These are phyloP conservation scores for Flabesymbios commensalis DNA, from an alignment of 2,888 invertebrate species.

Conservation along the genomic window DNA sequence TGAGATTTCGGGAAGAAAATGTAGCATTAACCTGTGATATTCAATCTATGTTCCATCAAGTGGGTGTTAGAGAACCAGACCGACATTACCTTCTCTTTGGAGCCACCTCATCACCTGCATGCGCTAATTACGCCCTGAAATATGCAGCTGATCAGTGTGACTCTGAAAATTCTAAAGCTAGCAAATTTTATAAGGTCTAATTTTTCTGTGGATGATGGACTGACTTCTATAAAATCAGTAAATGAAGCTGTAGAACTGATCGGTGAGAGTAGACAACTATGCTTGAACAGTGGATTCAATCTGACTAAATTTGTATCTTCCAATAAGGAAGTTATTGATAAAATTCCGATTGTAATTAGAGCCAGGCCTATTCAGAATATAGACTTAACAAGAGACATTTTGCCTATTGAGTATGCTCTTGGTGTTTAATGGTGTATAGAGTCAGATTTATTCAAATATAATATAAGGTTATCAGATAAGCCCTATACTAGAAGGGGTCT, in stretches of 20 bases:
- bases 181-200: background rate
- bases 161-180: too few relatives aligned
- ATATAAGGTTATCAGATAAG: conserved; percentile 25
- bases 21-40: conserved; percentile 3
- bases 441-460: conserved; percentile 33
- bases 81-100: background rate
- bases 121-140: background rate
- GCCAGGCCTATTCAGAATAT: background rate
- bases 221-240: background rate
- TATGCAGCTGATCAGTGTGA: background rate
- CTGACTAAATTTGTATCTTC: conserved; percentile 16
- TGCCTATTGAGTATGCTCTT: conserved; percentile 1
- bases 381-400: background rate
- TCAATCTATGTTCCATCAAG: conserved; percentile 6
- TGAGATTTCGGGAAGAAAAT: background rate
- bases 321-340: background rate
- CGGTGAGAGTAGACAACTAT: background rate
- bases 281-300: background rate
- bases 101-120: background rate
- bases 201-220: background rate
- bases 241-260: background rate
- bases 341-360: background rate
- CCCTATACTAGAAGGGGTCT: conserved; percentile 34
- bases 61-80: background rate
- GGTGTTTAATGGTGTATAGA: conserved; percentile 36